These are phyloP conservation scores for Gambelia wislizenii DNA, from an alignment of 2,797 vertebrate species.

Conservation along the genomic window DNA sequence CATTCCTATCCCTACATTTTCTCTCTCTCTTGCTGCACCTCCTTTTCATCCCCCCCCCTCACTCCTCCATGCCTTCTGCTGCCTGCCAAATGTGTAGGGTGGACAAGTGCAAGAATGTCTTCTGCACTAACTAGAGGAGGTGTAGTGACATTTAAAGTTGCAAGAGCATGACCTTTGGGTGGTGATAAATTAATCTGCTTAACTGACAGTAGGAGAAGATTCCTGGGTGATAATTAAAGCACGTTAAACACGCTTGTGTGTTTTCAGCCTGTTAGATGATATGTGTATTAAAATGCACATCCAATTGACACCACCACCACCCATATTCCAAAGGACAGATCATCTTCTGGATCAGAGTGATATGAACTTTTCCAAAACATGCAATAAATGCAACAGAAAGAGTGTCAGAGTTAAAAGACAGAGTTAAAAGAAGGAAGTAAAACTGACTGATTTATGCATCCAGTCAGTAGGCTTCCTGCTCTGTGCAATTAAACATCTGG, in stretches of 20 bases:
- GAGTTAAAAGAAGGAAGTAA: not conserved
- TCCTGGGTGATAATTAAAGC: not conserved
- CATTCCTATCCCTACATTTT: conserved; percentile 19
- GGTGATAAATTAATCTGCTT: not conserved
- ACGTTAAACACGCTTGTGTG: not conserved
- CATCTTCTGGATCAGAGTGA: not conserved
- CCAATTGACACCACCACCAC: too few species aligned
- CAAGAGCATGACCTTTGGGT: not conserved
- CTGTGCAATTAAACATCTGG: not conserved
- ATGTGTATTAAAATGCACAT: not conserved
- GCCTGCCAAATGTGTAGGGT: not conserved
- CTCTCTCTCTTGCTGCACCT: conserved; percentile 51
- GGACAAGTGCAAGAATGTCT: not conserved
- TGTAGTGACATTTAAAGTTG: conserved; percentile 2
- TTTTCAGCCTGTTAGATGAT: not conserved
- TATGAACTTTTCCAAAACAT: not conserved
- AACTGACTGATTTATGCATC: not conserved
- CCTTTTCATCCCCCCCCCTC: conserved; percentile 23
- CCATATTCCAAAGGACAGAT: not conserved
- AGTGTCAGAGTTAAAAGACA: not conserved
- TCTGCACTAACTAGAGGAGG: not conserved
- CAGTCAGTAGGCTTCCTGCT: not conserved
- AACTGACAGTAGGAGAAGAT: not conserved
- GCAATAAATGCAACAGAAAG: not conserved
- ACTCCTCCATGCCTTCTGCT: conserved; percentile 40